Base-by-base conservation (phyloP, 2,888 invertebrate species). In the Xylota sylvarum region DNA sequence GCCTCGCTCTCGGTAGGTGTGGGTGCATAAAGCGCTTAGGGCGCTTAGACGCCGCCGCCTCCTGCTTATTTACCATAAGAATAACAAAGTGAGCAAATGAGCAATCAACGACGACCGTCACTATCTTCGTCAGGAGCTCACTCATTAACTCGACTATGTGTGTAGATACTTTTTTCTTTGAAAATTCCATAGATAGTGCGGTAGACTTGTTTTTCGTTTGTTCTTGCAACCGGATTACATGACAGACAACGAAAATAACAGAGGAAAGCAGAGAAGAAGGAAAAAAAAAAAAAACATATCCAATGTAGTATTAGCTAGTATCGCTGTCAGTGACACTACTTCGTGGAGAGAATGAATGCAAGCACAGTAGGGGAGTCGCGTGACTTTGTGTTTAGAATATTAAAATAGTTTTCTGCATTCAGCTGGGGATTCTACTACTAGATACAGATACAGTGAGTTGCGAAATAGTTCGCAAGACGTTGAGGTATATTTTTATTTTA, bases 371-470 rank as follows among this genome's bases (percentile, higher is more conserved):
- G 77, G 77, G 77, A 62, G 67, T 83, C 67, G 78, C 78, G 83
- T 83, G 83, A 78, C 83, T 83, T 70, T 72, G 72, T 67, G 83
- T 78, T 78, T 78, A 83, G 83, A 83, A 83, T 83, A 73, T 83
- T 72, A 60, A 83, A 83, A 78, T 72, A 73, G 72, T 78, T 83
- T 72, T 83, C 37, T 37, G 43, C 14, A 48, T 69, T 65, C 52
- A 67, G 67, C 52, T 65, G 73, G 80, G 60, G 46, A 55, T 65
- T 10, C n/a, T 2, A 50, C n/a, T 2, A 50, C 14, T 17, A 62
- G 32, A 69, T 30, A 70, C 37, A 73, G 37, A 58, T 70, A 82
- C 60, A 67, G 78, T 67, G 23, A 67, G 69, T 83, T 78, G 78
- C 72, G 50, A 83, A 78, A 83, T 83, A 72, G 70, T 72, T 77